Conservation (phyloP, 2,888 invertebrate species). For the Meiosimyza decipiens region DNA sequence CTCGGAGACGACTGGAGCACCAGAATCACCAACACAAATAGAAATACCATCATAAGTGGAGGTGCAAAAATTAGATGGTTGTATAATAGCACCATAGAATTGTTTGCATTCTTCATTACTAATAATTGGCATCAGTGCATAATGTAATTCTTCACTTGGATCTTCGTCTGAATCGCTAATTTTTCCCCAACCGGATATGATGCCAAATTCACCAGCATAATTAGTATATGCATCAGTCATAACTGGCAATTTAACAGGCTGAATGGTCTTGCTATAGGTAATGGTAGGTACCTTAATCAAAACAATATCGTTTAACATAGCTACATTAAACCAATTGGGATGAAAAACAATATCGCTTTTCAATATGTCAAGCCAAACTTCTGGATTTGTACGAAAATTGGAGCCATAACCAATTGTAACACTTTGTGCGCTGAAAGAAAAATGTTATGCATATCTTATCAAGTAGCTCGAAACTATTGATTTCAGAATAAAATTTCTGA, state of each 20-base stretch:
- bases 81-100: background rate
- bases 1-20: background rate
- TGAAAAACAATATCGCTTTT: too few relatives aligned
- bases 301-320: too few relatives aligned
- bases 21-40: background rate
- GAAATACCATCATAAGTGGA: background rate
- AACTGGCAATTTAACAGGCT: constrained; percentile 45
- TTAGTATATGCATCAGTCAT: constrained; percentile 35
- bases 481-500: too few relatives aligned
- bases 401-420: too few relatives aligned
- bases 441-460: too few relatives aligned
- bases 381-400: too few relatives aligned
- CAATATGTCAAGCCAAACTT: too few relatives aligned
- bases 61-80: background rate
- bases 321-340: too few relatives aligned
- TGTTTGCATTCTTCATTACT: constrained; percentile 47
- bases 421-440: too few relatives aligned
- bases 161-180: constrained; percentile 42
- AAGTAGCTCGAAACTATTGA: too few relatives aligned
- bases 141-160: constrained; percentile 48
- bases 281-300: background rate
- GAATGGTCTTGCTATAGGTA: constrained; percentile 25
- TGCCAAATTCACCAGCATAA: constrained; percentile 44
- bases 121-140: constrained; percentile 47
- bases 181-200: constrained; percentile 60